Conservation (phyloP, 1,140 invertebrate species). For the Aphelenchoides fujianensis region DNA sequence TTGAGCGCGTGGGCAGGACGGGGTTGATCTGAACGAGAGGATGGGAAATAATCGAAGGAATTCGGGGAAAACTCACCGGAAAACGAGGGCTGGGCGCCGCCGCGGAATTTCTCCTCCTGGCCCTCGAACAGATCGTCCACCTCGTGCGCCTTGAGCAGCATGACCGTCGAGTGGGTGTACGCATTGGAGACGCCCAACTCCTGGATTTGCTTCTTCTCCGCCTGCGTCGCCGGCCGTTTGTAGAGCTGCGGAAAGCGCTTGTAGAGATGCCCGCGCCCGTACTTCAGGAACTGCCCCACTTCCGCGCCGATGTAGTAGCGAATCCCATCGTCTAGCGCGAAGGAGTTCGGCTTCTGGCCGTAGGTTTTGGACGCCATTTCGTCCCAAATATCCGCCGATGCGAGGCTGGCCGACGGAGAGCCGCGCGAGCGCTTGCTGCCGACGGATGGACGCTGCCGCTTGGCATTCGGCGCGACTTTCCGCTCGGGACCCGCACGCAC, state of each 20-base stretch:
- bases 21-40: too few species aligned
- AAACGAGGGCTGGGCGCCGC: too few species aligned
- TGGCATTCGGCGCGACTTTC: too few species aligned
- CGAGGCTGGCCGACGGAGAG: too few species aligned
- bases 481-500: too few species aligned
- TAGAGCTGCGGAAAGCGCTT: slow-evolving; percentile 97
- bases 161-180: slow-evolving; percentile 54
- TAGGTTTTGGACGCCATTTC: too few species aligned
- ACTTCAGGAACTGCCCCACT: slow-evolving; percentile 89
- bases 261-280: slow-evolving; percentile 94
- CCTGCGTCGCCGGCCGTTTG: slow-evolving; percentile 88
- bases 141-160: slow-evolving; percentile 70
- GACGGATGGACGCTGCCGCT: too few species aligned
- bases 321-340: slow-evolving; percentile 93
- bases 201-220: slow-evolving; percentile 88
- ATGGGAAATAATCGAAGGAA: background rate
- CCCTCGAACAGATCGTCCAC: slow-evolving; percentile 97
- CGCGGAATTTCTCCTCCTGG: slow-evolving; percentile 98
- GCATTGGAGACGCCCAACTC: slow-evolving; percentile 71
- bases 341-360: slow-evolving; percentile 92
- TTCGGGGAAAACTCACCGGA: too few species aligned
- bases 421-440: too few species aligned
- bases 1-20: background rate
- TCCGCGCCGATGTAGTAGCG: slow-evolving; percentile 97
- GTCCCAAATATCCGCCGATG: too few species aligned